Conservation (phyloP, 2,113 vertebrate genomes). For the Panurus biarmicus region DNA sequence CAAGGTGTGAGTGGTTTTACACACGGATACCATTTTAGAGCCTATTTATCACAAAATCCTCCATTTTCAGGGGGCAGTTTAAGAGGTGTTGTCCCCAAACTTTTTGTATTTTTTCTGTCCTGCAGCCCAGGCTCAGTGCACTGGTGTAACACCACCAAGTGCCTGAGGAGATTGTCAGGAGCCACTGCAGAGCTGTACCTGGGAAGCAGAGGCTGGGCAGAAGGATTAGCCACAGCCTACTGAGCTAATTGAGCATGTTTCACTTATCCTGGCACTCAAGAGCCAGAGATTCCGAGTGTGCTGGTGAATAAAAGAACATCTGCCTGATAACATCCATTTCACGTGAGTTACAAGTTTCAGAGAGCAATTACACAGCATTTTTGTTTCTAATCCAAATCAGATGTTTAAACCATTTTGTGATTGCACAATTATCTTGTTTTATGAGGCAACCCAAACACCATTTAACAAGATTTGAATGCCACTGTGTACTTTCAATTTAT, state of each 20-base stretch:
- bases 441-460: slow-evolving; percentile 36
- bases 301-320: slow-evolving; percentile 66
- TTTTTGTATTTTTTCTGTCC: not conserved
- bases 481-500: slow-evolving; percentile 9
- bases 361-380: slow-evolving; percentile 36
- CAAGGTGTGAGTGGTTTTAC: not conserved
- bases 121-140: not conserved
- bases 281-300: slow-evolving; percentile 38
- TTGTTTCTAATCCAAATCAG: slow-evolving; percentile 59
- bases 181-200: not conserved
- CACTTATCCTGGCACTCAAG: slow-evolving; percentile 39
- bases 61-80: not conserved
- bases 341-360: slow-evolving; percentile 40
- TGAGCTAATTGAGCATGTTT: slow-evolving; percentile 51
- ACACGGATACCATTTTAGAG: accelerated
- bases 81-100: not conserved
- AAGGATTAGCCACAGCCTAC: slow-evolving; percentile 35
- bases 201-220: slow-evolving; percentile 19
- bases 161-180: not conserved
- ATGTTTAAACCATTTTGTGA: slow-evolving; percentile 55
- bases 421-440: slow-evolving; percentile 58
- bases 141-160: not conserved
- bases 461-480: slow-evolving; percentile 40
- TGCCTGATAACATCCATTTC: slow-evolving; percentile 57
- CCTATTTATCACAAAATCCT: not conserved